Conservation (phyloP, 30 jellyfish, hydroid and myxozoan genomes). For the Rhopilema esculentum region DNA sequence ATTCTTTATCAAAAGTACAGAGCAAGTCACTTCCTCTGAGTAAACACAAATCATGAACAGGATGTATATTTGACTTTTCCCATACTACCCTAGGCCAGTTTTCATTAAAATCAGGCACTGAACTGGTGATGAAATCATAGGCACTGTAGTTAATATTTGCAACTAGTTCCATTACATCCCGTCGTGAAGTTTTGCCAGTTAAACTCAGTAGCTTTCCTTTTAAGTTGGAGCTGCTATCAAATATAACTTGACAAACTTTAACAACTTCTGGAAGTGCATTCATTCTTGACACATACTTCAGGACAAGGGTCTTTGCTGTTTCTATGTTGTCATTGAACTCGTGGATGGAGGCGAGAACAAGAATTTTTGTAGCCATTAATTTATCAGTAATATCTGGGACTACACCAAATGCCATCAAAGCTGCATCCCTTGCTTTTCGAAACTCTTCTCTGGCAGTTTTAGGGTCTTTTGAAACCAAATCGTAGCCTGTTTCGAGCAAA, state of each 20-base stretch:
- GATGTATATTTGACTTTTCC: constrained; percentile 72
- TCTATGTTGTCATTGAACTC: constrained; percentile 82
- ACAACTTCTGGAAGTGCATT: constrained; percentile 91
- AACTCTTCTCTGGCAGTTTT: constrained; percentile 79
- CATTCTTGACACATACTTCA: constrained; percentile 81
- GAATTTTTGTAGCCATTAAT: constrained; percentile 82
- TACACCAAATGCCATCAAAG: constrained; percentile 96
- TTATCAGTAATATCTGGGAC: constrained; percentile 84
- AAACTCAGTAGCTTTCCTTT: constrained; percentile 48
- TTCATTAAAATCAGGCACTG: constrained; percentile 2
- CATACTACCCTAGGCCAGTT: constrained; percentile 73
- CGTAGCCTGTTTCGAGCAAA: constrained; percentile 89
- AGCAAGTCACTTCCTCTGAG: constrained; percentile 52
- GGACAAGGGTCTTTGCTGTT: constrained; percentile 76
- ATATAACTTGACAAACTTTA: constrained; percentile 71
- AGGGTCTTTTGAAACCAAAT: constrained; percentile 68
- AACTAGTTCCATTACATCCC: constrained; percentile 48
- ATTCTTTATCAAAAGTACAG: constrained; percentile 32
- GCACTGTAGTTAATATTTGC: constrained; percentile 80
- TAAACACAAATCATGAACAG: constrained; percentile 76
- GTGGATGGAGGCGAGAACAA: constrained; percentile 75
- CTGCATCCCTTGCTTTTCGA: constrained; percentile 87
- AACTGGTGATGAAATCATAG: constrained; percentile 57
- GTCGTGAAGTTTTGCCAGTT: constrained; percentile 80
- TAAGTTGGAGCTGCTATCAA: constrained; percentile 48